Conservation (phyloP, 1,140 invertebrate species). For the Steinernema feltiae region DNA sequence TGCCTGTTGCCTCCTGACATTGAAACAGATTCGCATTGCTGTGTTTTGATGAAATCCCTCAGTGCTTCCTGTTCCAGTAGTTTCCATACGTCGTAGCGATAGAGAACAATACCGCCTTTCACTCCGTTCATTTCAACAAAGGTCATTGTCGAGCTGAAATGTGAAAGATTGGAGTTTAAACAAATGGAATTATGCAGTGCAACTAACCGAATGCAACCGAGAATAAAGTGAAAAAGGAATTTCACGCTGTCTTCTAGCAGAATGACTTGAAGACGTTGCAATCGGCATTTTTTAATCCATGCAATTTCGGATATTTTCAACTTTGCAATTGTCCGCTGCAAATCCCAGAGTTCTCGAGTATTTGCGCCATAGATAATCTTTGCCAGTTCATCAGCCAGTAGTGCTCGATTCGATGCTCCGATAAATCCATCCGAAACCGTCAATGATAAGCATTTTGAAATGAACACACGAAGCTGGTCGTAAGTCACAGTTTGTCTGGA, state of each 20-base stretch:
- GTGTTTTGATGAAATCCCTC: neutral
- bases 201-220: neutral
- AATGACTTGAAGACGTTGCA: neutral
- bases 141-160: neutral
- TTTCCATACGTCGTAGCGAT: neutral
- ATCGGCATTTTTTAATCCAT: neutral
- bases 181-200: neutral
- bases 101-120: neutral
- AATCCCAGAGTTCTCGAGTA: neutral
- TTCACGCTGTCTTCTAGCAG: neutral
- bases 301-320: neutral
- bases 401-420: neutral
- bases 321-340: neutral
- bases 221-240: neutral
- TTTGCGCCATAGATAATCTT: neutral
- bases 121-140: neutral
- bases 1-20: neutral
- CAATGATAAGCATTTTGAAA: neutral
- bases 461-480: neutral
- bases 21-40: neutral
- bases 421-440: neutral
- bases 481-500: neutral
- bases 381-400: neutral
- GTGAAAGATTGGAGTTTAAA: neutral
- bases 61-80: neutral